These are phyloP conservation scores for Siphonodentalium dalli DNA, from an alignment of 2,888 invertebrate species.

Conservation along the genomic window DNA sequence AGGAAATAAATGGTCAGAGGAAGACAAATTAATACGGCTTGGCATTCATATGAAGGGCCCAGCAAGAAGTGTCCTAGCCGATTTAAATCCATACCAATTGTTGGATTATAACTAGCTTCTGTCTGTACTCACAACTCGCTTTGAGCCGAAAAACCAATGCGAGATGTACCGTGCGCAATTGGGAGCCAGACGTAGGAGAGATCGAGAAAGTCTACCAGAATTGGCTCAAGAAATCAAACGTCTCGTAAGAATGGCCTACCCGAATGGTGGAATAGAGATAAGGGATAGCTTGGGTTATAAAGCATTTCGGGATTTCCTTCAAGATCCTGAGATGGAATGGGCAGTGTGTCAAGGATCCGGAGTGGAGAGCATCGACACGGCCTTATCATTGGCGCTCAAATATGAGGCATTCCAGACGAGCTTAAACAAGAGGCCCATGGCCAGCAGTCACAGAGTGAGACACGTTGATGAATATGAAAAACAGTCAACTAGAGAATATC, in stretches of 20 bases:
- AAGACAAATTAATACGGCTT: too few species aligned
- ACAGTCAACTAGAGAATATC: too few species aligned
- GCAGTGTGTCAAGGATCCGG: slow-evolving; percentile 8
- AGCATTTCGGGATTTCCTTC: slow-evolving; percentile 1
- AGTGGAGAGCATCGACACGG: neutral
- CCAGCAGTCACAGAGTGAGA: neutral
- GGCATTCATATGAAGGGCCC: too few species aligned
- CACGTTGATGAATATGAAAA: too few species aligned
- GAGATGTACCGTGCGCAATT: slow-evolving; percentile 1
- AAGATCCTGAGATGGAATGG: slow-evolving; percentile 9
- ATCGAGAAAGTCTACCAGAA: neutral
- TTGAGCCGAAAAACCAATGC: slow-evolving; percentile 4
- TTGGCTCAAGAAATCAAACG: slow-evolving; percentile 7
- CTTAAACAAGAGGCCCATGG: too few species aligned
- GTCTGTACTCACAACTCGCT: neutral
- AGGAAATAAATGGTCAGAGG: too few species aligned
- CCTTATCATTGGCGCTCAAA: too few species aligned
- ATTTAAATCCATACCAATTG: neutral
- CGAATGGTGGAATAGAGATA: neutral
- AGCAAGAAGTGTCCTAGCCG: too few species aligned
- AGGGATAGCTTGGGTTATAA: neutral
- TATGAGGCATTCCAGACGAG: too few species aligned
- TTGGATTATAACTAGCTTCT: neutral
- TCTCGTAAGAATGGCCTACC: slow-evolving; percentile 2
- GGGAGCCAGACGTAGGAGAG: neutral